Conservation (phyloP, 2,797 vertebrate species). For the Hydrophis major region DNA sequence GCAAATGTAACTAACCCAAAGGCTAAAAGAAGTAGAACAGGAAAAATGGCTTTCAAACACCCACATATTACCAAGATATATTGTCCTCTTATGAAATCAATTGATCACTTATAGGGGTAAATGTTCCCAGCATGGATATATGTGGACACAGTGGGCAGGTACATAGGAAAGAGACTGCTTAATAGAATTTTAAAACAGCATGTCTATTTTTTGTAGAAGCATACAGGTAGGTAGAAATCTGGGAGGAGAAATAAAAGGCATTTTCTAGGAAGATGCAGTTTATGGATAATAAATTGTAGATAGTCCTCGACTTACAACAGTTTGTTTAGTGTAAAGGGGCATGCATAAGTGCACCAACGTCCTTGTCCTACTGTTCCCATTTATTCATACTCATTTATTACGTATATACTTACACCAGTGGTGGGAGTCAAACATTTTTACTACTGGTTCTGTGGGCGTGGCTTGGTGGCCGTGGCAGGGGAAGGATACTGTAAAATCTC, state of each 20-base stretch:
- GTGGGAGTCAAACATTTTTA: too few relatives aligned
- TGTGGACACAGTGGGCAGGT: too few relatives aligned
- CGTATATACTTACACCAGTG: too few relatives aligned
- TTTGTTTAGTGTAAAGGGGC: not conserved
- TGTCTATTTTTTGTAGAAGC: constrained; percentile 9
- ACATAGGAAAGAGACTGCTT: not conserved
- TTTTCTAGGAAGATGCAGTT: constrained; percentile 46
- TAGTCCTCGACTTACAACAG: not conserved
- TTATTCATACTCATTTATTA: too few relatives aligned
- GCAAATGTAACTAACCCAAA: constrained; percentile 12
- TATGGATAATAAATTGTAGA: not conserved
- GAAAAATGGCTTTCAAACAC: not conserved
- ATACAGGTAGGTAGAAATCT: constrained; percentile 20
- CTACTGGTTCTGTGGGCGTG: too few relatives aligned
- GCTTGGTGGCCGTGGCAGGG: too few relatives aligned
- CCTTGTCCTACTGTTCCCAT: too few relatives aligned
- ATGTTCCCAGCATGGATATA: not conserved
- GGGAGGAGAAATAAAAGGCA: constrained; percentile 26
- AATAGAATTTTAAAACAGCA: constrained; percentile 47
- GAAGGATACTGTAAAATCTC: too few relatives aligned
- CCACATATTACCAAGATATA: constrained; percentile 33
- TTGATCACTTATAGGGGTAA: constrained; percentile 26
- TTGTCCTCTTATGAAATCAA: constrained; percentile 39
- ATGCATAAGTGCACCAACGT: too few relatives aligned
- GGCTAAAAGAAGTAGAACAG: constrained; percentile 17